Conservation (phyloP, 2,113 vertebrate genomes). For the Syrmaticus mikado region DNA sequence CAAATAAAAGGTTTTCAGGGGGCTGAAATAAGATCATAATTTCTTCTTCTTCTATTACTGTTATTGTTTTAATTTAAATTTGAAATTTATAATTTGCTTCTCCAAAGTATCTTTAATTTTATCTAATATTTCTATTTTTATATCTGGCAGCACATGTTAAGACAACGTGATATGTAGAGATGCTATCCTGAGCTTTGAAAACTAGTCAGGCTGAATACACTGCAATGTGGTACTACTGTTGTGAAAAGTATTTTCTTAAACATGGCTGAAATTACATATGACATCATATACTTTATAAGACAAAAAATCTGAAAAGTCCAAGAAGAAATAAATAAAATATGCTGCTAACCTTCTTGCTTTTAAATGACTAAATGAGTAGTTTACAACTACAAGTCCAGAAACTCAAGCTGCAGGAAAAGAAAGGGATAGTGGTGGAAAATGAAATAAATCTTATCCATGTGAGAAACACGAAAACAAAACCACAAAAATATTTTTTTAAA, state of each 20-base stretch:
- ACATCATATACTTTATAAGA: neutral
- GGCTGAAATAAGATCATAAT: neutral
- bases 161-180: neutral
- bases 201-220: neutral
- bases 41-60: neutral
- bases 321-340: neutral
- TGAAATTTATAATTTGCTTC: neutral
- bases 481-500: neutral
- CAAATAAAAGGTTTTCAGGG: neutral
- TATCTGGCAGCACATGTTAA: neutral
- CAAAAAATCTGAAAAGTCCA: neutral
- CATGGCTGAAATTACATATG: neutral
- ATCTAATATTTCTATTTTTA: neutral
- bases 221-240: neutral
- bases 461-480: neutral
- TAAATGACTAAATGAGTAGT: neutral
- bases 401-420: neutral
- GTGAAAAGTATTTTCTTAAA: neutral
- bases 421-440: fast-evolving
- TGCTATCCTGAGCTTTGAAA: neutral
- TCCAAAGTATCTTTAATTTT: neutral
- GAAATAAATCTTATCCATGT: neutral
- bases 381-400: neutral
- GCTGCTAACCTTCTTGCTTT: neutral
- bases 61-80: neutral